A percentile compares a stretch with the other conserved stretches of the same genome.
phyloP scores from a whole-genome alignment of 2,797 vertebrate genomes.

The Gobio occitaniae region DNA sequence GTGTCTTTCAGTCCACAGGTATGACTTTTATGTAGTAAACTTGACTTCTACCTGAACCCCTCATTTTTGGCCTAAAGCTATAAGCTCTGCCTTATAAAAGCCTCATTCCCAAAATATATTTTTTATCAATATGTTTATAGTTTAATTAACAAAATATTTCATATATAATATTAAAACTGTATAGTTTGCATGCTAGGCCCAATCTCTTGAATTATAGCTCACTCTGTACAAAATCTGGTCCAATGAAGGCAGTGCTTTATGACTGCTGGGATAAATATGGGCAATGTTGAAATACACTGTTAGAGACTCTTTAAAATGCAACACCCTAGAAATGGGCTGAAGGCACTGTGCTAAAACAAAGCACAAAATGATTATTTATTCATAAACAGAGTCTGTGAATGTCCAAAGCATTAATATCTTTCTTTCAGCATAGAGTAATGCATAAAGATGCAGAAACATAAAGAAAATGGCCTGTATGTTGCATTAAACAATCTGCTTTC shows the following conservation, averaged over 20 bases:
- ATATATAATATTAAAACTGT: neutral
- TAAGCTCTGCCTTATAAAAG: neutral
- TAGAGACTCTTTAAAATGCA: constrained; percentile 35
- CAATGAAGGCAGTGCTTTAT: constrained; percentile 9
- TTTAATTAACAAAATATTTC: neutral
- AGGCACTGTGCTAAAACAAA: constrained; percentile 28
- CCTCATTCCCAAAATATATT: neutral
- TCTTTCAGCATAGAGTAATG: constrained; percentile 36
- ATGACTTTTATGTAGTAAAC: neutral
- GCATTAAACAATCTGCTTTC: neutral
- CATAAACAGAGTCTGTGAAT: constrained; percentile 61
- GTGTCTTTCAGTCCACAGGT: constrained; percentile 99
- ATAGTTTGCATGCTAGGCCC: neutral
- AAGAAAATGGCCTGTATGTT: constrained; percentile 4
- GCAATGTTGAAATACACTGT: constrained; percentile 29
- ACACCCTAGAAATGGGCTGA: neutral
- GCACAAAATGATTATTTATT: constrained; percentile 72
- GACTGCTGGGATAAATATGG: constrained; percentile 35
- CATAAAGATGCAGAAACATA: constrained; percentile 27
- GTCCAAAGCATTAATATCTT: constrained; percentile 45
- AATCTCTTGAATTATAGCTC: constrained; percentile 11
- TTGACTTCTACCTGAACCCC: neutral
- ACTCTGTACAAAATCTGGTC: constrained; percentile 7
- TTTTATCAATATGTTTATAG: too few relatives aligned
- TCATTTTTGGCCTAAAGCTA: neutral